phyloP scores from a whole-genome alignment of 2,113 vertebrate species.

The Amazona vittata region DNA sequence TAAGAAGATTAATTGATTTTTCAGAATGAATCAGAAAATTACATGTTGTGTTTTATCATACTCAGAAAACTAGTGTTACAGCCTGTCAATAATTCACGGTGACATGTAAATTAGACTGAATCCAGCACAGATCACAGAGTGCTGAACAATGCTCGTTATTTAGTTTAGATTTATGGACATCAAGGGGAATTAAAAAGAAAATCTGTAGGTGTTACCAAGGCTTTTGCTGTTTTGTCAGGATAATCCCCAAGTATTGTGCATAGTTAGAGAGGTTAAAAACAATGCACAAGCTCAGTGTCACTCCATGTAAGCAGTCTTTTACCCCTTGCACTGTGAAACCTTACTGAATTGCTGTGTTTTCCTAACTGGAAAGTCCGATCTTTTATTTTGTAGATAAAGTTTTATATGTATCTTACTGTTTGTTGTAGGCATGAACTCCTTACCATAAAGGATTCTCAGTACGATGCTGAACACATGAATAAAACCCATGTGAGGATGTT shows the following conservation, averaged over 20 bases:
- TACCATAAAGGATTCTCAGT: background rate
- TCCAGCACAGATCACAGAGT: background rate
- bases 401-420: background rate
- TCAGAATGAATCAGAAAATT: background rate
- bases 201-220: background rate
- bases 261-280: background rate
- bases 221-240: background rate
- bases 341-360: background rate
- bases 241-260: background rate
- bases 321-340: background rate
- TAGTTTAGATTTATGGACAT: background rate
- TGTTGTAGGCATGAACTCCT: background rate
- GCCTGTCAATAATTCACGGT: background rate
- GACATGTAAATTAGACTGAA: constrained; percentile 8
- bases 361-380: background rate
- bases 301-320: background rate
- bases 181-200: background rate
- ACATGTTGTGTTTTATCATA: background rate
- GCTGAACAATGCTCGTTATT: background rate
- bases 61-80: background rate
- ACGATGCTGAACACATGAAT: background rate
- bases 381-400: background rate
- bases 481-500: background rate
- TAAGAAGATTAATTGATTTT: background rate
- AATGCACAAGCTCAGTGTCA: background rate